Conservation (phyloP, 1,140 invertebrate genomes). For the Heliothis subflexa region DNA sequence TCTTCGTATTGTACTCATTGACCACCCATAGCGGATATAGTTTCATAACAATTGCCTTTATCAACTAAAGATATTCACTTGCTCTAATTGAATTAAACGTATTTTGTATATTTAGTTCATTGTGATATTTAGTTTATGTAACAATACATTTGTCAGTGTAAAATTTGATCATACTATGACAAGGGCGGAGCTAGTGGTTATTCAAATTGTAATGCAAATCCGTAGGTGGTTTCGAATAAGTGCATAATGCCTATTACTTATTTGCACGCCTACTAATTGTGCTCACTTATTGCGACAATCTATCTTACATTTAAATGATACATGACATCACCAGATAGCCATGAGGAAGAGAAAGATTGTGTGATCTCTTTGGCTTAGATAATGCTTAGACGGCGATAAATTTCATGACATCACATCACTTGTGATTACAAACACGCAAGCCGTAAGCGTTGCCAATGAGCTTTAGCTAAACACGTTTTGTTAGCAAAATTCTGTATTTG, state of each 20-base stretch:
- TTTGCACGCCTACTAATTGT: slow-evolving; percentile 33
- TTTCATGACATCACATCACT: slow-evolving; percentile 36
- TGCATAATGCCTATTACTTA: neutral
- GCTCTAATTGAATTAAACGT: neutral
- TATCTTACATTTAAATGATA: slow-evolving; percentile 35
- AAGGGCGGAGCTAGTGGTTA: slow-evolving; percentile 15
- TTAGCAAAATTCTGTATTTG: neutral
- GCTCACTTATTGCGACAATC: slow-evolving; percentile 15
- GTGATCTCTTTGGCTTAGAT: slow-evolving; percentile 48
- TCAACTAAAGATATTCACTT: slow-evolving; percentile 6
- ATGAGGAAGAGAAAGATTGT: slow-evolving; percentile 45
- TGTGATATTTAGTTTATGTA: slow-evolving; percentile 17
- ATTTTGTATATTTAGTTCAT: slow-evolving; percentile 16
- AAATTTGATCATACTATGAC: neutral
- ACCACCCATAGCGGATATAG: slow-evolving; percentile 5
- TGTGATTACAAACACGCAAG: slow-evolving; percentile 42
- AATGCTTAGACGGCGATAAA: slow-evolving; percentile 35
- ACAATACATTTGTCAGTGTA: neutral
- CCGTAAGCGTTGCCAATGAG: slow-evolving; percentile 17
- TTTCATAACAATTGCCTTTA: neutral
- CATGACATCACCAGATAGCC: slow-evolving; percentile 39
- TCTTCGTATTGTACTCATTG: slow-evolving; percentile 23
- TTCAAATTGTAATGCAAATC: slow-evolving; percentile 10
- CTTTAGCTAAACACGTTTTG: slow-evolving; percentile 13
- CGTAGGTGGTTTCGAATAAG: slow-evolving; percentile 7